These are phyloP conservation scores for Mactromeris polynyma DNA, from an alignment of 2,888 invertebrate species.

Conservation along the genomic window DNA sequence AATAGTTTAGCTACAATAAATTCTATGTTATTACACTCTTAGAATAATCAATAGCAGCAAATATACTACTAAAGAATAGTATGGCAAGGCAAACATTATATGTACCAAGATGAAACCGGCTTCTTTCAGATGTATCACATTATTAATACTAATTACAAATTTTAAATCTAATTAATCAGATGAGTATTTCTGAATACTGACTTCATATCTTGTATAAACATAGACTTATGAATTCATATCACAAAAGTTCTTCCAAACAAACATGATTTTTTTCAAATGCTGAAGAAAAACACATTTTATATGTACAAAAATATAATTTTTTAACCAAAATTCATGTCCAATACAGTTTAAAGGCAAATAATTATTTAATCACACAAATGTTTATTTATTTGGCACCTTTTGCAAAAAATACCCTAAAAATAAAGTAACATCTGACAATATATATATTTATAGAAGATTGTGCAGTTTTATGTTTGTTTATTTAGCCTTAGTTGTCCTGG, in stretches of 20 bases:
- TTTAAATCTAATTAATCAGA: neutral
- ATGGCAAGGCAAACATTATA: neutral
- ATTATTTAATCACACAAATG: neutral
- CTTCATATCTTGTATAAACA: no score
- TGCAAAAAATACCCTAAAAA: neutral
- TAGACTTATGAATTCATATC: neutral
- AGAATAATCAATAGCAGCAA: no score
- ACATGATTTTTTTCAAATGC: neutral
- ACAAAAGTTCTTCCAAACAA: neutral
- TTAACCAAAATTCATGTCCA: neutral
- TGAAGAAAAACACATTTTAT: neutral
- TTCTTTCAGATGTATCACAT: neutral
- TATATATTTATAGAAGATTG: neutral
- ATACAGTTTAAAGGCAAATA: neutral
- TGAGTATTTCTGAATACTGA: neutral
- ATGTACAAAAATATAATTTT: neutral
- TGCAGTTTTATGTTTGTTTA: neutral
- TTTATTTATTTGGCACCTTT: neutral
- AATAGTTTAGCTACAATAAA: no score
- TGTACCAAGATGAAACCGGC: neutral
- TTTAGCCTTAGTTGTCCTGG: conserved; percentile 26
- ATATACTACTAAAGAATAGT: neutral
- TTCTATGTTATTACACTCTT: no score
- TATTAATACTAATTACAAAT: neutral
- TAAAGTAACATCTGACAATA: neutral